phyloP scores from a whole-genome alignment of 2,888 invertebrate species.

The Perdita meconis region DNA sequence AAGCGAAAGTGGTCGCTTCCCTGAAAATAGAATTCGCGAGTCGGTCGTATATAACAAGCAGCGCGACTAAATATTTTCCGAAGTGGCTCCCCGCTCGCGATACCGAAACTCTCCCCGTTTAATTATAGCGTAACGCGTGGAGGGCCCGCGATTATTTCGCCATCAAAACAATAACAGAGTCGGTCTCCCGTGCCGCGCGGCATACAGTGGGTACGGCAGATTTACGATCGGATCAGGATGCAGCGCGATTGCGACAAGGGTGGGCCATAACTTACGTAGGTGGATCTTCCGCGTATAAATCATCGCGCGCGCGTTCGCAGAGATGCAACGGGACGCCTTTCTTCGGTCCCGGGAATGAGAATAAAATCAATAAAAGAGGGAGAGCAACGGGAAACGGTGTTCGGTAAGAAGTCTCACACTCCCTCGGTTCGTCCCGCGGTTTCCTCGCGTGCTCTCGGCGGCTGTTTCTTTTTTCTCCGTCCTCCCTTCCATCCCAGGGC shows the following conservation, averaged over 20 bases:
- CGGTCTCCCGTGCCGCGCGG: constrained; percentile 11
- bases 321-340: constrained; percentile 53
- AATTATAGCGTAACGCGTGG: constrained; percentile 59
- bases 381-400: constrained; percentile 23
- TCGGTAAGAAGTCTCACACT: constrained; percentile 36
- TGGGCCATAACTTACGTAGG: constrained; percentile 72
- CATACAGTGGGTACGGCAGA: constrained; percentile 45
- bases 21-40: constrained; percentile 37
- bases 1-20: constrained; percentile 21
- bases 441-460: constrained; percentile 13
- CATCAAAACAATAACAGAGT: constrained; percentile 67
- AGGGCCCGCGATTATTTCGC: constrained; percentile 58
- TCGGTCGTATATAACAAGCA: constrained; percentile 24
- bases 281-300: constrained; percentile 73
- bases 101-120: constrained; percentile 52
- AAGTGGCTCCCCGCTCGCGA: constrained; percentile 44
- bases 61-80: constrained; percentile 59
- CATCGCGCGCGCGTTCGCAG: constrained; percentile 60
- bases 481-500: not conserved
- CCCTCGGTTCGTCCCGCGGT: constrained; percentile 28
- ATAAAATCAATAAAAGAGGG: constrained; percentile 43
- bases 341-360: constrained; percentile 46
- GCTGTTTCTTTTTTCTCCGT: not conserved
- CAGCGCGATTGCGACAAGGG: constrained; percentile 68
- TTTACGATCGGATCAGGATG: constrained; percentile 70